Conservation (phyloP, 2,113 vertebrate species). For the Python bivittatus region DNA sequence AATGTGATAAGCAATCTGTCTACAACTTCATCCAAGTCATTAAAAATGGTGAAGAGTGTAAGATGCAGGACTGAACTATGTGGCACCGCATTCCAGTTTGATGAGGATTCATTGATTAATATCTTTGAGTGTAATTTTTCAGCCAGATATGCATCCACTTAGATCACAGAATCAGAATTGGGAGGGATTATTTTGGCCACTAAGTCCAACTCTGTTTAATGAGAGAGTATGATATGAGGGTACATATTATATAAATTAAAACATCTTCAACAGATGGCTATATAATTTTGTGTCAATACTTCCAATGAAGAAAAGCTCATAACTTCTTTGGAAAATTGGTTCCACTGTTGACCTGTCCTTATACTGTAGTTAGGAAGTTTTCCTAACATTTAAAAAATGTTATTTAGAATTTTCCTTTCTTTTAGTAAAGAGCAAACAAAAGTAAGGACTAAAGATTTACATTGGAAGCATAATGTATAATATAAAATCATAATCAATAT, state of each 20-base stretch:
- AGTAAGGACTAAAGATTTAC: background rate
- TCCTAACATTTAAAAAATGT: background rate
- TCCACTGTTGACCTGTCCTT: background rate
- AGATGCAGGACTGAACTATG: background rate
- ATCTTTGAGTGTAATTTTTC: background rate
- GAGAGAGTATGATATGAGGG: background rate
- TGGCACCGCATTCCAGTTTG: background rate
- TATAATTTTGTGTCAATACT: background rate
- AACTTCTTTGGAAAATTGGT: background rate
- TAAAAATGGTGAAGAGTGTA: background rate
- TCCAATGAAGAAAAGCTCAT: background rate
- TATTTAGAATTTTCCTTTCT: background rate
- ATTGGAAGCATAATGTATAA: background rate
- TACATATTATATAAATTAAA: background rate
- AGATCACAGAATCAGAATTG: background rate
- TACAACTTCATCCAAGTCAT: background rate
- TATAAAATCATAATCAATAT: background rate
- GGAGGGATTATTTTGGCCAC: background rate
- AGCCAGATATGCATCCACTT: background rate
- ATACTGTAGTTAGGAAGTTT: background rate
- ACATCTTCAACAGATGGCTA: background rate
- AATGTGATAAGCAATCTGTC: background rate
- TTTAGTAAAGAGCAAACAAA: background rate
- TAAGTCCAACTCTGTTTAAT: background rate
- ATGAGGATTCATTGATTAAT: background rate